Evolutionary conservation across 1,140 invertebrate species (phyloP).

Genomic region (Diorhabda elongata): DNA sequence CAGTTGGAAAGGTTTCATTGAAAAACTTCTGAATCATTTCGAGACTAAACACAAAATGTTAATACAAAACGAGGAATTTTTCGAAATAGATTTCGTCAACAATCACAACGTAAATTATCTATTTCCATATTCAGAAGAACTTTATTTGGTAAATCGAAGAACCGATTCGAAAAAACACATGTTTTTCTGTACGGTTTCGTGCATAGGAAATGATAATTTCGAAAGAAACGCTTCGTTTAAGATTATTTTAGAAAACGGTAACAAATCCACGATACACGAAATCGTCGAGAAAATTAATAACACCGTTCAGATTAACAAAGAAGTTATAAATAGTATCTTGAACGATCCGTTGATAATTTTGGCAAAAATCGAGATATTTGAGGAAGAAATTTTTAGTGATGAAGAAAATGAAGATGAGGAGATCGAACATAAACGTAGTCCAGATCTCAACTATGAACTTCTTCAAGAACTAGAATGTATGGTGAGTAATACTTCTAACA

Average conservation of each 20-base stretch:
- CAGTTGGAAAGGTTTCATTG: constrained; percentile 14
- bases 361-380: constrained; percentile 17
- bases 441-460: constrained; percentile 11
- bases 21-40: constrained; percentile 23
- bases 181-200: constrained; percentile 23
- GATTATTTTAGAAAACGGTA: constrained; percentile 21
- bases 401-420: constrained; percentile 3
- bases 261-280: constrained; percentile 6
- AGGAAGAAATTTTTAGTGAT: neutral
- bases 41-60: constrained; percentile 20
- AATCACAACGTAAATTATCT: constrained; percentile 25
- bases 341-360: constrained; percentile 22
- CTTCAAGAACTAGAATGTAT: constrained; percentile 59
- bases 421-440: neutral
- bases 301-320: neutral
- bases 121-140: constrained; percentile 24
- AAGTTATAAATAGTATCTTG: constrained; percentile 10
- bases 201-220: constrained; percentile 11
- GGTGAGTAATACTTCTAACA: constrained; percentile 3
- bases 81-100: constrained; percentile 29
- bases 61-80: constrained; percentile 20
- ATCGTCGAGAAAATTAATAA: constrained; percentile 10
- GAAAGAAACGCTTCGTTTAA: constrained; percentile 14
- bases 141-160: constrained; percentile 22
- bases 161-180: constrained; percentile 12